Conservation (phyloP, 1,140 invertebrate species). For the Cydia splendana region DNA sequence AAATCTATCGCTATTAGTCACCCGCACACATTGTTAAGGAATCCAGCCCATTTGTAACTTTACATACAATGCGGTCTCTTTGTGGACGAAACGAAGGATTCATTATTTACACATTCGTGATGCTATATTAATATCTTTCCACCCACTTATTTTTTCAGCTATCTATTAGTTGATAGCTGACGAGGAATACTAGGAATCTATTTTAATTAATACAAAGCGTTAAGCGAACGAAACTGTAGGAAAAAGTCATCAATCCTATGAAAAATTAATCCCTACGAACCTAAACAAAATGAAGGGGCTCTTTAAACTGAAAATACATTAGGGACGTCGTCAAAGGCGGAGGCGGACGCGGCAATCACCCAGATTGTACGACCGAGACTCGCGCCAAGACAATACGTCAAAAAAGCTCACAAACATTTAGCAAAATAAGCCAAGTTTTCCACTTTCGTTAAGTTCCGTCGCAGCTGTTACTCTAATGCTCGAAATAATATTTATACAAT, state of each 20-base stretch:
- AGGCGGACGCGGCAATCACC: slow-evolving; percentile 28
- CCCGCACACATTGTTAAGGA: slow-evolving; percentile 44
- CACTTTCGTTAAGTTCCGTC: neutral
- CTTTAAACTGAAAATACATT: slow-evolving; percentile 26
- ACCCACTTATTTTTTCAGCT: neutral
- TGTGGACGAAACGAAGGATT: neutral
- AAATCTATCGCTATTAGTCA: slow-evolving; percentile 34
- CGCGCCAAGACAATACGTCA: neutral
- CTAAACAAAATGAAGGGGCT: slow-evolving; percentile 34
- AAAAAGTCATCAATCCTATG: neutral
- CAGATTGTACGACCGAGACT: slow-evolving; percentile 33
- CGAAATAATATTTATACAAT: neutral
- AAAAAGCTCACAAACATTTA: slow-evolving; percentile 8
- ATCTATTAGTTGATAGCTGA: neutral
- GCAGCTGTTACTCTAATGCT: neutral
- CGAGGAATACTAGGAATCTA: neutral
- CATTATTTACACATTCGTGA: neutral
- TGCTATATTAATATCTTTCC: neutral
- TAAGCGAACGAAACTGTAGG: neutral
- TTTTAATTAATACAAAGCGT: neutral
- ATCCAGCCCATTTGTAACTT: slow-evolving; percentile 36
- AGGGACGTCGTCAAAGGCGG: slow-evolving; percentile 30
- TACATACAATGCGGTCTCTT: neutral
- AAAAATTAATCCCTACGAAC: neutral
- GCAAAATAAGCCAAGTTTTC: neutral